phyloP scores from a whole-genome alignment of 2,113 vertebrate species.

The Sphyrna mokarran region DNA sequence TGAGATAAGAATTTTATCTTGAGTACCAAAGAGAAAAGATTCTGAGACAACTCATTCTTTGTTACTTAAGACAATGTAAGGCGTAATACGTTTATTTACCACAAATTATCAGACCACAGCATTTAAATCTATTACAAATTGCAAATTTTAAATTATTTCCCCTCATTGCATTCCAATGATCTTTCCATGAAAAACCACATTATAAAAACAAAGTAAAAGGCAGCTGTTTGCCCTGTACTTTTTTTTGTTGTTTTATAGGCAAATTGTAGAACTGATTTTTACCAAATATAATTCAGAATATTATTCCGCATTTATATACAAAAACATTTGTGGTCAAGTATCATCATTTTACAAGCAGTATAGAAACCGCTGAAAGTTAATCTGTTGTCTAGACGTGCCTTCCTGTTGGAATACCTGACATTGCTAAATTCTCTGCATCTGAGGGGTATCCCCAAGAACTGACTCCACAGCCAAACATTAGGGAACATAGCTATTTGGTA shows the following conservation, averaged over 20 bases:
- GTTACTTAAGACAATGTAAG: background rate
- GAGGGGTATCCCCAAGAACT: no score
- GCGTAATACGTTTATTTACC: background rate
- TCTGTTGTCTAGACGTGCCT: background rate
- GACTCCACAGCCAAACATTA: no score
- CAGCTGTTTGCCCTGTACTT: background rate
- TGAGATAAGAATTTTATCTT: constrained; percentile 2
- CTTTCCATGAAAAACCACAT: background rate
- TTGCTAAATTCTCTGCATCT: no score
- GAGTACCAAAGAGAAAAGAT: background rate
- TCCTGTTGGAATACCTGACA: background rate
- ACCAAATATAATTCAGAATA: background rate
- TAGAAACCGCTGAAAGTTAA: background rate
- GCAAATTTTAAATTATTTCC: constrained; percentile 1
- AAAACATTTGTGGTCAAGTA: background rate
- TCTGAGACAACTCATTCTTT: constrained; percentile 18
- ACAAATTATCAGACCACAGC: background rate
- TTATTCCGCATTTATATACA: background rate
- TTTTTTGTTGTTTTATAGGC: background rate
- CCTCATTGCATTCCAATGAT: background rate
- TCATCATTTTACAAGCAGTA: background rate
- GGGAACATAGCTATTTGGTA: no score
- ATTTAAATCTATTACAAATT: background rate
- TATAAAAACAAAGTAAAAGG: background rate
- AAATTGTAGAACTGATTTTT: background rate